Percentiles rank a stretch among this genome's conserved stretches.
Evolutionary conservation across 1,140 invertebrate genomes (phyloP).

Genomic region (Gryon sp.): DNA sequence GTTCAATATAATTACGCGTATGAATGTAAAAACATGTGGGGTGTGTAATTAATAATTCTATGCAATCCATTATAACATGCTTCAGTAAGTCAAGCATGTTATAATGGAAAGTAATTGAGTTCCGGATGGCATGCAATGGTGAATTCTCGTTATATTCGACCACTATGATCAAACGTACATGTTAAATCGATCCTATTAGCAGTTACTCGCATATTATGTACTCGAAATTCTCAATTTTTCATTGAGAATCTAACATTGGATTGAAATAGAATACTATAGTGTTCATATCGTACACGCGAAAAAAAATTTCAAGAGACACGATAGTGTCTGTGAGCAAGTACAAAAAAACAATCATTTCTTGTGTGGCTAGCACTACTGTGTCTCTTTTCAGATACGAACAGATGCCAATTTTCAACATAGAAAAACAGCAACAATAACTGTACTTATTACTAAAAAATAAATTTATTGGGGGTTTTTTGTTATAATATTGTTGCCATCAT

Average conservation of each 20-base stretch:
- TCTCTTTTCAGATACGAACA: no score
- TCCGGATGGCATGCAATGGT: conserved; percentile 57
- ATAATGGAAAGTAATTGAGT: no score
- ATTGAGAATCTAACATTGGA: conserved; percentile 51
- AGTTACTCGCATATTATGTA: conserved; percentile 60
- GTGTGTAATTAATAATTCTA: conserved; percentile 64
- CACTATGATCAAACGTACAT: conserved; percentile 65
- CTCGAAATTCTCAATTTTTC: conserved; percentile 60
- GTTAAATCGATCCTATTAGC: conserved; percentile 66
- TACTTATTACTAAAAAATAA: no score
- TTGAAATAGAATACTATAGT: conserved; percentile 47
- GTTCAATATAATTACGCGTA: conserved; percentile 45
- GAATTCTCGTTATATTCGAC: conserved; percentile 63
- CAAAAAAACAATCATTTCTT: no score
- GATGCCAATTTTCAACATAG: no score
- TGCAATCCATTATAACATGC: conserved; percentile 59
- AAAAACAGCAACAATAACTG: no score
- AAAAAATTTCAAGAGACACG: neutral
- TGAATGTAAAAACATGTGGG: conserved; percentile 56
- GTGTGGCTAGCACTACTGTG: no score
- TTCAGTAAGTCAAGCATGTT: conserved; percentile 62
- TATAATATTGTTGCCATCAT: no score
- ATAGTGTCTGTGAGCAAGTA: no score
- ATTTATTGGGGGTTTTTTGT: no score
- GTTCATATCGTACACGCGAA: no score